Evolutionary conservation across 2,113 vertebrate genomes (phyloP), one percentile per base, ranked within the genome.

Genomic region (Xiphophorus couchianus): DNA sequence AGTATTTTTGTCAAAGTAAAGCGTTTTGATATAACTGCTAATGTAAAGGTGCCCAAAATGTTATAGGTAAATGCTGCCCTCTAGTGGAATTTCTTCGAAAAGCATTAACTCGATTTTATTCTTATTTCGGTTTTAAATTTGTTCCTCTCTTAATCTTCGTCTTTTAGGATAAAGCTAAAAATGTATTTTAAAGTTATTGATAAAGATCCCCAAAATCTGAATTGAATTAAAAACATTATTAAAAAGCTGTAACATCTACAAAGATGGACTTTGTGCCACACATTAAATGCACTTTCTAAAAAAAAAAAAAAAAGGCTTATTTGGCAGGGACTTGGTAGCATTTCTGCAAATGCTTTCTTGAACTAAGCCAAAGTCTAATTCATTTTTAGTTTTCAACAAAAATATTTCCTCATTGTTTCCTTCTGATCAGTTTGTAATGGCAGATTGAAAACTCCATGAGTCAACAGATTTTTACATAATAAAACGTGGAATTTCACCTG

Each of bases 31-130:
- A 42, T 27, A 44, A 30, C 68, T 58, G 22, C 44, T 25, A 9
- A 33, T 5, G 17, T 51, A 11, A 2, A n/a, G 27, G 8, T 15
- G 0, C 0, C 44, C 14, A 66, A 60, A 33, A 12, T 4, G 42
- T 61, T 37, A 7, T 25, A 27, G 71, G n/a, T 69, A 6, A 69
- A 80, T n/a, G 61, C 67, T 76, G 78, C 72, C 75, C 8, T 19
- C 77, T 75, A 42, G 39, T 67, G 85, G 65, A 64, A 27, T 48
- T 1, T 0, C 25, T 5, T 11, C 8, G 44, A 15, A 44, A 44
- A 2, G 17, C 73, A 54, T 27, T 10, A 37, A 2, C 33, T 29
- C 0, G 3, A 7, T 27, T 37, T 29, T 28, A 28, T 10, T 39
- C 6, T 12, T 3, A 66, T 27, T 28, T 42, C 8, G 15, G 1